Percentiles rank a stretch among this genome's conserved stretches.
These are phyloP conservation scores for Andrena haemorrhoa DNA, from an alignment of 2,888 invertebrate genomes.

Conservation along the genomic window DNA sequence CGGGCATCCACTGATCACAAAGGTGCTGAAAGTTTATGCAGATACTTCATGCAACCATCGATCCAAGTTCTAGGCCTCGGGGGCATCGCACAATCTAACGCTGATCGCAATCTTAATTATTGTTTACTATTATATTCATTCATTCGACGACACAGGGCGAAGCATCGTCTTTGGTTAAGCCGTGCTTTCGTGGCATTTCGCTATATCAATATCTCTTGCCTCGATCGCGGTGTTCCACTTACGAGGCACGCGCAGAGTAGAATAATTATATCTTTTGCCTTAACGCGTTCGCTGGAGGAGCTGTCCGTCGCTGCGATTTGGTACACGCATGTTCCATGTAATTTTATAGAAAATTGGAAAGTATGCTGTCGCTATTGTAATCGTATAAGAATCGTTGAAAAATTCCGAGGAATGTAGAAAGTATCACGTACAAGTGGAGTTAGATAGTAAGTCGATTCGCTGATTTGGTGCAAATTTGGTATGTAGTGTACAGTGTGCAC, in stretches of 20 bases:
- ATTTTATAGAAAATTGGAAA: too few relatives aligned
- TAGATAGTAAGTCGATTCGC: too few relatives aligned
- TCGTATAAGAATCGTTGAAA: too few relatives aligned
- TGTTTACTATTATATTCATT: slow-evolving; percentile 6
- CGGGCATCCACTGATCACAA: neutral
- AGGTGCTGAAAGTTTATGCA: neutral
- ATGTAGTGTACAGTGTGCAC: too few relatives aligned
- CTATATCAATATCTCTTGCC: neutral
- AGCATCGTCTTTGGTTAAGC: neutral
- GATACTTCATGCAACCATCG: neutral
- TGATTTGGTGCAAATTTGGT: too few relatives aligned
- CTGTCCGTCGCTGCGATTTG: too few relatives aligned
- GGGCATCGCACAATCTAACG: neutral
- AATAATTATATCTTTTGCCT: slow-evolving; percentile 7
- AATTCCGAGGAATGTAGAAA: too few relatives aligned
- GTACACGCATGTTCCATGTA: too few relatives aligned
- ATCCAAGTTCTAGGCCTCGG: neutral
- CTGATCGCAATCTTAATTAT: slow-evolving; percentile 27
- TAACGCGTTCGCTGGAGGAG: too few relatives aligned
- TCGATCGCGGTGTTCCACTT: neutral
- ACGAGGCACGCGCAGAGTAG: neutral
- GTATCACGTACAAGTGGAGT: too few relatives aligned
- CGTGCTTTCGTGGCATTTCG: slow-evolving; percentile 11
- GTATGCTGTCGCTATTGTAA: too few relatives aligned
- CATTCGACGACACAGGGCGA: neutral